These are phyloP conservation scores for Hybos culiciformis DNA, from an alignment of 2,888 invertebrate genomes.

Conservation along the genomic window DNA sequence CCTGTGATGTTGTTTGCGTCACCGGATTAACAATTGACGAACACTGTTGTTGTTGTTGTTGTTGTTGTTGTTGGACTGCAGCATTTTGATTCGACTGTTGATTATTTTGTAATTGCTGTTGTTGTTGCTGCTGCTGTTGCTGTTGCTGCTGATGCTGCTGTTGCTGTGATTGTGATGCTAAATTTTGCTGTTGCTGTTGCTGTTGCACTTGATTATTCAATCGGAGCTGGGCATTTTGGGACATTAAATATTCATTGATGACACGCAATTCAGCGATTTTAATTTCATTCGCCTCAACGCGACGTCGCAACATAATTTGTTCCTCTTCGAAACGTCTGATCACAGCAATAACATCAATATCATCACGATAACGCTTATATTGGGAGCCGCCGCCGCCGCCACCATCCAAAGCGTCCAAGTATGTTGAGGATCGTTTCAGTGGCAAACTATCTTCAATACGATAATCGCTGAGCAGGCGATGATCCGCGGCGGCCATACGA, in stretches of 20 bases:
- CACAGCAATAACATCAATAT: conserved; percentile 16
- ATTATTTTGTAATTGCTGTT: conserved; percentile 29
- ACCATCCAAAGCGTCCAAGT: not conserved
- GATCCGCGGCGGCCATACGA: too few relatives aligned
- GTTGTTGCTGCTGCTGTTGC: conserved; percentile 47
- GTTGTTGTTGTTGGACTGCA: conserved; percentile 5
- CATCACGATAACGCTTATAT: conserved; percentile 17
- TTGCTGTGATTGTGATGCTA: conserved; percentile 4
- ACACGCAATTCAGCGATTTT: conserved; percentile 50
- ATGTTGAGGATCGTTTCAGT: conserved; percentile 12
- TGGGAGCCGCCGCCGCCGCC: conserved; percentile 8
- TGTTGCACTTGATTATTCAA: conserved; percentile 40
- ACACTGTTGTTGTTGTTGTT: conserved; percentile 14
- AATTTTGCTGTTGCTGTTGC: conserved; percentile 2
- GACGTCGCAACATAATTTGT: conserved; percentile 19
- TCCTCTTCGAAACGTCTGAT: conserved; percentile 21
- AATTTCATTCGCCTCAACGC: conserved; percentile 20
- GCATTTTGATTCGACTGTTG: conserved; percentile 1
- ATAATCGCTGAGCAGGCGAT: conserved; percentile 7
- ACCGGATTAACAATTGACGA: conserved; percentile 44
- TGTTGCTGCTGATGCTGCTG: conserved; percentile 25
- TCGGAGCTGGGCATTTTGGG: conserved; percentile 60
- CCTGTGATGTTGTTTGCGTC: conserved; percentile 41
- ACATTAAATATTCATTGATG: conserved; percentile 63
- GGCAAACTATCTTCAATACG: conserved; percentile 13